phyloP scores from a whole-genome alignment of 2,797 vertebrate species.

The Catharus ustulatus region DNA sequence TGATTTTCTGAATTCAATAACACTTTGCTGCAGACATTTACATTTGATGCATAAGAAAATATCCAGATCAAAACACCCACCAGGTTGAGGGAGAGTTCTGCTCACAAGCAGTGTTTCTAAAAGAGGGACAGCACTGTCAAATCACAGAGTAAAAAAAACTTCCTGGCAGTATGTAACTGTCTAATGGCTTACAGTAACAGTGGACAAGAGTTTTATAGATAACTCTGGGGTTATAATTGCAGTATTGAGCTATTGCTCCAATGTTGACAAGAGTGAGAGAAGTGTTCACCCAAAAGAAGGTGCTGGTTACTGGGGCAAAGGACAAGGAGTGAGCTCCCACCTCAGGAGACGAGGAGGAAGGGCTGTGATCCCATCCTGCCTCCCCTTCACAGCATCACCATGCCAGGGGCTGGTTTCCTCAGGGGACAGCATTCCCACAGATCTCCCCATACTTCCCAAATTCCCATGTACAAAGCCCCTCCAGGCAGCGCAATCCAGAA shows the following conservation, averaged over 20 bases:
- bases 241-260: not conserved
- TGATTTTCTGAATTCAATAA: not conserved
- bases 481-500: not conserved
- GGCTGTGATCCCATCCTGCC: not conserved
- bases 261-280: not conserved
- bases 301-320: not conserved
- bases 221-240: not conserved
- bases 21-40: not conserved
- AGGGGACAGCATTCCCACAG: fast-evolving
- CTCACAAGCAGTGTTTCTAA: not conserved
- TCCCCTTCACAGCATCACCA: not conserved
- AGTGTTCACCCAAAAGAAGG: not conserved
- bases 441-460: not conserved
- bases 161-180: not conserved
- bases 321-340: not conserved
- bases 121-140: not conserved
- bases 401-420: not conserved
- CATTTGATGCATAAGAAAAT: not conserved
- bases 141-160: not conserved
- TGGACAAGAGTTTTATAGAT: not conserved
- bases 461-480: fast-evolving
- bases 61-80: not conserved
- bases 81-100: not conserved
- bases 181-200: not conserved
- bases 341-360: not conserved